These are phyloP conservation scores for Cheilosia vernalis DNA, from an alignment of 2,888 invertebrate species.

Conservation along the genomic window DNA sequence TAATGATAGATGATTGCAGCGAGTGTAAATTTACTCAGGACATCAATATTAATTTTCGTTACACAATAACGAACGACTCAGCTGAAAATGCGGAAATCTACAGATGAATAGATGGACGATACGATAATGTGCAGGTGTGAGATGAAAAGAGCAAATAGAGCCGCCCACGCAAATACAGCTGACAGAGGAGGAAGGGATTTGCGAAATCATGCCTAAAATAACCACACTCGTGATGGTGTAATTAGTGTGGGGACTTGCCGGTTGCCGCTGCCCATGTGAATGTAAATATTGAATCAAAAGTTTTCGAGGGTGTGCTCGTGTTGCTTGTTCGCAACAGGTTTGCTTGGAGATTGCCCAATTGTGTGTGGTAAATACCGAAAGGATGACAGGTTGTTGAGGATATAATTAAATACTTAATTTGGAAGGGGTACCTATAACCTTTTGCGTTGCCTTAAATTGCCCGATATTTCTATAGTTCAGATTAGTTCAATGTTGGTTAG, in stretches of 20 bases:
- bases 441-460: too few relatives aligned
- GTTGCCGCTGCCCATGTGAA: conserved; percentile 17
- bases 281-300: conserved; percentile 18
- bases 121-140: conserved; percentile 28
- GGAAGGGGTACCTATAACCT: too few relatives aligned
- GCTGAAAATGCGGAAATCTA: conserved; percentile 22
- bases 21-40: conserved; percentile 70
- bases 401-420: too few relatives aligned
- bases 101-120: conserved; percentile 3
- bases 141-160: conserved; percentile 27
- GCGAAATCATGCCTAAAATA: conserved; percentile 17
- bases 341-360: neutral
- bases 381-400: too few relatives aligned
- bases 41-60: conserved; percentile 71
- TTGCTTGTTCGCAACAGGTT: conserved; percentile 28
- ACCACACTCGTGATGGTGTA: conserved; percentile 56
- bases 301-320: neutral
- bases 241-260: conserved; percentile 51
- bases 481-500: too few relatives aligned
- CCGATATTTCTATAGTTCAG: too few relatives aligned
- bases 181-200: neutral
- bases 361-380: too few relatives aligned
- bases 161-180: conserved; percentile 19
- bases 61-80: conserved; percentile 32
- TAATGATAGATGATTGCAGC: conserved; percentile 73